Percentiles rank a stretch among this genome's conserved stretches.
These are phyloP conservation scores for Carassius carassius DNA, from an alignment of 2,113 vertebrate genomes.

Conservation along the genomic window DNA sequence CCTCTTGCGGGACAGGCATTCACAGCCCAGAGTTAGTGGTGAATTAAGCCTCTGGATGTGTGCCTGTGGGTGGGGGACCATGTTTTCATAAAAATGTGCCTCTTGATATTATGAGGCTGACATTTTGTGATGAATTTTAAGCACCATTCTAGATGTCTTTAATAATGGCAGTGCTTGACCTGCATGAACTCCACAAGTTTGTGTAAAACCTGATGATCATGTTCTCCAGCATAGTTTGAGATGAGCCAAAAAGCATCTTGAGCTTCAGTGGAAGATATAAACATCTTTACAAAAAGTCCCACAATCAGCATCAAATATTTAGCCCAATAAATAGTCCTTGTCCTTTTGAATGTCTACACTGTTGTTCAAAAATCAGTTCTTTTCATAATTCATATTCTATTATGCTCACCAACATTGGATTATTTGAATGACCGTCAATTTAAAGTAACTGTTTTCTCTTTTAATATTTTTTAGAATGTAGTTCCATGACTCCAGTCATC, in stretches of 20 bases:
- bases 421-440: neutral
- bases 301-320: too few relatives aligned
- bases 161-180: neutral
- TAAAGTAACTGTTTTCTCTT: neutral
- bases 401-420: neutral
- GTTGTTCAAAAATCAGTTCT: neutral
- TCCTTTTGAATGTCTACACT: neutral
- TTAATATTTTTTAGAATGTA: neutral
- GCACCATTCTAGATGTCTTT: neutral
- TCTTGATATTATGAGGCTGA: neutral
- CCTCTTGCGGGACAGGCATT: conserved; percentile 3
- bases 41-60: neutral
- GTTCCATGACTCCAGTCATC: too few relatives aligned
- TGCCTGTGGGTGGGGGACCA: neutral
- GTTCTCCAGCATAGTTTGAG: neutral
- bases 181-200: too few relatives aligned
- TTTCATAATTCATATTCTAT: neutral
- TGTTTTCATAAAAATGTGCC: neutral
- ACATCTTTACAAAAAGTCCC: too few relatives aligned
- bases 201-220: neutral
- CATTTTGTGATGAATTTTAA: neutral
- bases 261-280: too few relatives aligned
- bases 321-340: neutral
- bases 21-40: neutral
- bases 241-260: neutral